phyloP scores from a whole-genome alignment of 2,888 invertebrate species.

The Pristionchus mayeri region DNA sequence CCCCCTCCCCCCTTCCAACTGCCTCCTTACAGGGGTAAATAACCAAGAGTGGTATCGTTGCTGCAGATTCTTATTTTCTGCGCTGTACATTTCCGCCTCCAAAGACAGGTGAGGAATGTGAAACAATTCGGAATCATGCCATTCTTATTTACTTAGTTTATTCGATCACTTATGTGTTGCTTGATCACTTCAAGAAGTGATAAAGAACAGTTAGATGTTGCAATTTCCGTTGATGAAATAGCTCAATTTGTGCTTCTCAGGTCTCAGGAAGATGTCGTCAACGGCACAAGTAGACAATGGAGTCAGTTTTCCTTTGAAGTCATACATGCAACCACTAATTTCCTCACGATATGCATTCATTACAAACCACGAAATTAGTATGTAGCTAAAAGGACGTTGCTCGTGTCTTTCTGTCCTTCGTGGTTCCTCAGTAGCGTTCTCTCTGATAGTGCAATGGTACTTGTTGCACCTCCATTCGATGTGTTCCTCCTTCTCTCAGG shows the following conservation, averaged over 20 bases:
- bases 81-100: constrained; percentile 22
- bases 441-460: neutral
- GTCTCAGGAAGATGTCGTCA: neutral
- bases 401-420: neutral
- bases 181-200: neutral
- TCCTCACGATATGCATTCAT: too few species aligned
- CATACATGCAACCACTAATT: too few species aligned
- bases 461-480: neutral
- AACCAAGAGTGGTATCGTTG: constrained; percentile 48
- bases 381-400: neutral
- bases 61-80: constrained; percentile 1
- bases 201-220: too few species aligned
- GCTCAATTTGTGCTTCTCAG: neutral
- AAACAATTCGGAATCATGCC: neutral
- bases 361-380: too few species aligned
- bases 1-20: constrained; percentile 2
- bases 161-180: neutral
- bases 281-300: neutral
- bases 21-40: constrained; percentile 47
- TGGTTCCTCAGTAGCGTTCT: neutral
- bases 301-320: constrained; percentile 21
- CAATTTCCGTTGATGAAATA: too few species aligned
- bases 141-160: neutral
- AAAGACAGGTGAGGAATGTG: neutral
- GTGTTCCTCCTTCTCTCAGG: neutral